Evolutionary conservation across 2,113 vertebrate species (phyloP), one percentile per base, ranked within the genome.

Genomic region (Beaufortia kweichowensis): DNA sequence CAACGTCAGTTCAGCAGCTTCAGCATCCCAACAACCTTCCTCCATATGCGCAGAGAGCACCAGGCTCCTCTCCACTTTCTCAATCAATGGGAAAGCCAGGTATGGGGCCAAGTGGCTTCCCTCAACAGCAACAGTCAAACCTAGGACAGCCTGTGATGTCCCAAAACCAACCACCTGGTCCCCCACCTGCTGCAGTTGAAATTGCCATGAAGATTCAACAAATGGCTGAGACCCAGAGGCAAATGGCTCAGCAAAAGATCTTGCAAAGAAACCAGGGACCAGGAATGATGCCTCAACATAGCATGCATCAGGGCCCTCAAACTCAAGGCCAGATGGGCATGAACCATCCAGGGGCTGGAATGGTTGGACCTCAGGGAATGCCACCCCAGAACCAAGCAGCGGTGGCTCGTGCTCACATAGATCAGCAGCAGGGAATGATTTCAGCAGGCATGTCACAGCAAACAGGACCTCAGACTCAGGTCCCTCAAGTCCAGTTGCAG

Each of bases 201-300:
- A 96, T 96, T 64, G 97, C 97, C 15, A 93, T 98, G 87, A 96
- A 98, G 87, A 99, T 99, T 83, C 96, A 98, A 85, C 92, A 95
- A 35, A 92, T 96, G 0, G 97, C 97, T 0, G 96, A 99, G 86
- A 94, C 93, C 4, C 97, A 99, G 85, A 91, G 96, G 83, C 95
- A 98, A 88, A 96, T 97, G 95, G 95, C 94, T 24, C 95, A 96
- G 2, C 89, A 86, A 55, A 93, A 95, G 66, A 91, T 93, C 76
- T 92, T 94, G 81, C 95, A 96, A 86, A 93, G 95, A 82, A 79
- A 69, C 35, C 90, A 85, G 39, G 88, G 26, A 23, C 60, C 85
- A 0, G 87, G 86, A 31, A 95, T 98, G 86, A 92, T 93, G 48
- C 82, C 90, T 26, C 91, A 91, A 55, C 95, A 97, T 63, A 66